Conservation (phyloP, 2,888 invertebrate species). For the Dichetophora obliterata region DNA sequence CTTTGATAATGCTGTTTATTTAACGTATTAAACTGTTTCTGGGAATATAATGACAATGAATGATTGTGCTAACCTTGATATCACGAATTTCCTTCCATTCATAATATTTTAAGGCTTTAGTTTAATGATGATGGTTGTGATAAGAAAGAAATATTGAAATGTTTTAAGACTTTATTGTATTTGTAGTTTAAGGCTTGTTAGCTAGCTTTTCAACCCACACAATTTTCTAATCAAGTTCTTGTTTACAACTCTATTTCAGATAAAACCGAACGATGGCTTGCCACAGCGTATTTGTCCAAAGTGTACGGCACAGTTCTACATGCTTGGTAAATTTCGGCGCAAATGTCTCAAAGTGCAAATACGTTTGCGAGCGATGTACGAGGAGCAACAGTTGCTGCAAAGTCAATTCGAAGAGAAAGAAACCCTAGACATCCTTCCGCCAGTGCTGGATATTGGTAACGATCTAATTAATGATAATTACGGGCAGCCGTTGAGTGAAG, state of each 20-base stretch:
- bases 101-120: too few species aligned
- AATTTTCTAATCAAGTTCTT: too few species aligned
- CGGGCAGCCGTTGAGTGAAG: conserved; percentile 41
- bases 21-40: neutral
- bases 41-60: neutral
- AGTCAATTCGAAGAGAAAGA: conserved; percentile 1
- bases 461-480: conserved; percentile 50
- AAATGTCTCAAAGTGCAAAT: conserved; percentile 62
- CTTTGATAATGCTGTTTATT: too few species aligned
- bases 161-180: too few species aligned
- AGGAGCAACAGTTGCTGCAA: conserved; percentile 40
- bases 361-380: conserved; percentile 53
- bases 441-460: conserved; percentile 45
- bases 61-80: neutral
- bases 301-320: conserved; percentile 62
- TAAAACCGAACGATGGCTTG: conserved; percentile 60
- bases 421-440: conserved; percentile 33
- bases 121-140: too few species aligned
- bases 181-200: too few species aligned
- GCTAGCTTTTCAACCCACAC: too few species aligned
- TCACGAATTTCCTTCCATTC: too few species aligned
- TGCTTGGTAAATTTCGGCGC: conserved; percentile 64
- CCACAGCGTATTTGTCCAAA: conserved; percentile 64
- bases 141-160: too few species aligned
- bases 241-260: conserved; percentile 46